Conservation (phyloP, 2,797 vertebrate genomes). For the Orestias chungarensis region DNA sequence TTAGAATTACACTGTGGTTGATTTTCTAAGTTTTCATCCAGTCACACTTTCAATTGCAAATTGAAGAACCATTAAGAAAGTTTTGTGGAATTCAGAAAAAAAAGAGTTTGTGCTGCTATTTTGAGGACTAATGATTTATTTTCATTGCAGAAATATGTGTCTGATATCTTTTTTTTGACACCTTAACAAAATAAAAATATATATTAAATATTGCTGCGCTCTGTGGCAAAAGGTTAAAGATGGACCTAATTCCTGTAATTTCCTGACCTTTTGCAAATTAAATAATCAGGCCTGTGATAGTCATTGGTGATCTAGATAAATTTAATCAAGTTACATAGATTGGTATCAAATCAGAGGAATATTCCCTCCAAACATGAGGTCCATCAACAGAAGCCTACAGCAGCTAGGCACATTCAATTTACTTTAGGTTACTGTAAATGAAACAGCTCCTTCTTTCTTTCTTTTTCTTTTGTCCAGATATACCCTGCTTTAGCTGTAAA, state of each 20-base stretch:
- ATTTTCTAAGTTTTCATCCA: neutral
- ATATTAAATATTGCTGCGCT: slow-evolving; percentile 13
- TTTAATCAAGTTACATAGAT: slow-evolving; percentile 13
- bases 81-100: neutral
- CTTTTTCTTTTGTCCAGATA: slow-evolving; percentile 40
- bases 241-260: slow-evolving; percentile 31
- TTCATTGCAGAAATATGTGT: neutral
- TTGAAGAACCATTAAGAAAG: neutral
- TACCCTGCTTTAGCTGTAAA: slow-evolving; percentile 24
- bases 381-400: slow-evolving; percentile 25
- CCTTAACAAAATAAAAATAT: slow-evolving; percentile 31
- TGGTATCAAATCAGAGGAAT: neutral
- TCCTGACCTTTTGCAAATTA: neutral
- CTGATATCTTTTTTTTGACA: slow-evolving; percentile 22
- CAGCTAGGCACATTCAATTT: slow-evolving; percentile 22
- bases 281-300: slow-evolving; percentile 7
- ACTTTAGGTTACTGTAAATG: slow-evolving; percentile 34
- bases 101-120: neutral
- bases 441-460: slow-evolving; percentile 44
- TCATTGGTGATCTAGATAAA: slow-evolving; percentile 18
- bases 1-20: neutral
- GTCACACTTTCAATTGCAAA: neutral
- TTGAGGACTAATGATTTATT: neutral
- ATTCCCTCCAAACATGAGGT: slow-evolving; percentile 11
- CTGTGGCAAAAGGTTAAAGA: slow-evolving; percentile 21